These are phyloP conservation scores for Ceramica pisi DNA, from an alignment of 2,888 invertebrate species.

Conservation along the genomic window DNA sequence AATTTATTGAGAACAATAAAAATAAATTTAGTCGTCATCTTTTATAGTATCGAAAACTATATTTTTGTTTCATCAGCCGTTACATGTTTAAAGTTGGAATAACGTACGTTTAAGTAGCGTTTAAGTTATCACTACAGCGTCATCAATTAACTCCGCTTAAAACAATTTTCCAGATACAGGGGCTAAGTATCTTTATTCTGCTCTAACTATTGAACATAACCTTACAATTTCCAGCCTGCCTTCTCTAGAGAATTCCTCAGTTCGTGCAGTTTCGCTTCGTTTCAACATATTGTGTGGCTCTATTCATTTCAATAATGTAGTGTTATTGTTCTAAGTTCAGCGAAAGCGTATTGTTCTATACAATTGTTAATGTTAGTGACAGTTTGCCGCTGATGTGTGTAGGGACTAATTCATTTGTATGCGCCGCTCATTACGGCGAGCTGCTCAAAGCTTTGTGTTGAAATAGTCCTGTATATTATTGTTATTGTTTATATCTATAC, in stretches of 20 bases:
- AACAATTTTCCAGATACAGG: conserved; percentile 38
- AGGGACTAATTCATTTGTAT: conserved; percentile 55
- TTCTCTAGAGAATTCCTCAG: conserved; percentile 56
- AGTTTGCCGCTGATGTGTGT: conserved; percentile 55
- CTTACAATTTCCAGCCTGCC: conserved; percentile 41
- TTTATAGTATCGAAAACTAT: not conserved
- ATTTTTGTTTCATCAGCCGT: not conserved
- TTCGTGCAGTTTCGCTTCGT: conserved; percentile 54
- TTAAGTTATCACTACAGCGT: not conserved
- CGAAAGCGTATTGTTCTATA: conserved; percentile 66
- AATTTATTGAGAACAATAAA: not conserved
- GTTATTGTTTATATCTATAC: conserved; percentile 29
- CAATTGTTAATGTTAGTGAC: conserved; percentile 64
- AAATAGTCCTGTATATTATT: conserved; percentile 46
- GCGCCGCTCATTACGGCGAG: conserved; percentile 47
- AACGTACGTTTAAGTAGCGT: not conserved
- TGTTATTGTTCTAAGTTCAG: conserved; percentile 64
- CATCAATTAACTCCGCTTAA: not conserved
- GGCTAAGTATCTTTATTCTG: conserved; percentile 9
- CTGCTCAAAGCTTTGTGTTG: conserved; percentile 32
- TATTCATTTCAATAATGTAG: conserved; percentile 65
- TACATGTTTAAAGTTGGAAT: not conserved
- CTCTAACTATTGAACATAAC: conserved; percentile 44
- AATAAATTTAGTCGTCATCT: not conserved
- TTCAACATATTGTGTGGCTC: conserved; percentile 59